A percentile compares a stretch with the other conserved stretches of the same genome.
phyloP scores from a whole-genome alignment of 1,140 invertebrate genomes.

The Pseudomyrmex sp. region DNA sequence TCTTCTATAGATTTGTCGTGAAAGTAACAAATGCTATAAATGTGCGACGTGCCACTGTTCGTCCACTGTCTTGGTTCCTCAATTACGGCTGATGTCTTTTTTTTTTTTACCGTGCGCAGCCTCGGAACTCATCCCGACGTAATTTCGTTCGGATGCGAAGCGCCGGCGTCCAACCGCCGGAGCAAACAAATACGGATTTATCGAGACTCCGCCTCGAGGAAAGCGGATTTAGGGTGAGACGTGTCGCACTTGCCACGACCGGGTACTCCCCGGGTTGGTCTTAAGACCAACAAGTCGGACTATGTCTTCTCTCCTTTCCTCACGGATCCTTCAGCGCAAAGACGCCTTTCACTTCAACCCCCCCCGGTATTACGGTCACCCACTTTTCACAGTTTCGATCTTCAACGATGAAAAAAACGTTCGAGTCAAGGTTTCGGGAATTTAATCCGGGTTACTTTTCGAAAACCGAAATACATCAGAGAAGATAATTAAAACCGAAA shows the following conservation, averaged over 20 bases:
- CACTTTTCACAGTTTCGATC: constrained; percentile 13
- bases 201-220: constrained; percentile 51
- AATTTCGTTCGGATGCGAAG: constrained; percentile 37
- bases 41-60: neutral
- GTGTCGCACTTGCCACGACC: constrained; percentile 50
- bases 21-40: neutral
- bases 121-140: constrained; percentile 52
- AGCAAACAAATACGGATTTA: constrained; percentile 62
- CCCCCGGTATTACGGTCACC: constrained; percentile 37
- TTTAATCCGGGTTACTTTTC: neutral
- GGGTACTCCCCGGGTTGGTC: constrained; percentile 29
- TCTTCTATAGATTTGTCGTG: neutral
- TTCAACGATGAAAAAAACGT: neutral
- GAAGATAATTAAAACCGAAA: too few relatives aligned
- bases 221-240: constrained; percentile 55
- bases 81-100: constrained; percentile 50
- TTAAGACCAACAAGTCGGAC: constrained; percentile 49
- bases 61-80: neutral
- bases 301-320: neutral
- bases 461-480: too few relatives aligned
- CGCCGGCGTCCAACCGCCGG: constrained; percentile 24
- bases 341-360: constrained; percentile 25
- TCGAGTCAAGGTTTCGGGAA: neutral
- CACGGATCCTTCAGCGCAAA: neutral
- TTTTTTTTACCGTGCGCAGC: constrained; percentile 38